Percentiles rank a stretch among this genome's conserved stretches.
These are phyloP conservation scores for Papilio elwesi DNA, from an alignment of 2,888 invertebrate species.

Conservation along the genomic window DNA sequence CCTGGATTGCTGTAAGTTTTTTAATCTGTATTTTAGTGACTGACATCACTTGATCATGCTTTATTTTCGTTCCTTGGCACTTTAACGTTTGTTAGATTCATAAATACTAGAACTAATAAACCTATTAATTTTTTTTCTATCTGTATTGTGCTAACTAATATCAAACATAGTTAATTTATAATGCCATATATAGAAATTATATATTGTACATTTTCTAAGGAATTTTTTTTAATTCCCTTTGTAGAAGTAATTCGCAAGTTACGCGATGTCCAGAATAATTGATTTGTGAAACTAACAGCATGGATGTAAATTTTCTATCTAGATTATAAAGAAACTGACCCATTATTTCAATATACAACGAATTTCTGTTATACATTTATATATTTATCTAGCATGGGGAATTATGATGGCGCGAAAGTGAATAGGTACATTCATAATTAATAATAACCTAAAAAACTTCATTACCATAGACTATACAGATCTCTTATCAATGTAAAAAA, in stretches of 20 bases:
- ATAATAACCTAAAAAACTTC: conserved; percentile 17
- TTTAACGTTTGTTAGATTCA: conserved; percentile 21
- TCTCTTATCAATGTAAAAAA: conserved; percentile 48
- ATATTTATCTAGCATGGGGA: conserved; percentile 43
- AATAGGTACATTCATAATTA: conserved; percentile 4
- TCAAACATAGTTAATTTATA: conserved; percentile 14
- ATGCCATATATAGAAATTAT: background rate
- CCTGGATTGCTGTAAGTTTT: conserved; percentile 92
- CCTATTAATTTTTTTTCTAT: background rate
- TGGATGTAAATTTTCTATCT: conserved; percentile 44
- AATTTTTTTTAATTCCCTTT: background rate
- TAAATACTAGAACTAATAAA: background rate
- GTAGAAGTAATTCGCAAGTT: background rate
- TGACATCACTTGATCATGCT: conserved; percentile 39
- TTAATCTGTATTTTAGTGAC: conserved; percentile 28
- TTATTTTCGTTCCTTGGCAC: conserved; percentile 34
- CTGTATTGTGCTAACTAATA: conserved; percentile 24
- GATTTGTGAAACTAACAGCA: conserved; percentile 43
- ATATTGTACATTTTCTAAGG: background rate
- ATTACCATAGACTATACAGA: conserved; percentile 61
- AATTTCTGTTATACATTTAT: conserved; percentile 51
- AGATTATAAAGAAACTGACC: conserved; percentile 61
- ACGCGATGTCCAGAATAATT: background rate
- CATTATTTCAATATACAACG: conserved; percentile 48
- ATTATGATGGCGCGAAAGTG: conserved; percentile 25